phyloP scores from a whole-genome alignment of 2,113 vertebrate species.

The Isichthys henryi region DNA sequence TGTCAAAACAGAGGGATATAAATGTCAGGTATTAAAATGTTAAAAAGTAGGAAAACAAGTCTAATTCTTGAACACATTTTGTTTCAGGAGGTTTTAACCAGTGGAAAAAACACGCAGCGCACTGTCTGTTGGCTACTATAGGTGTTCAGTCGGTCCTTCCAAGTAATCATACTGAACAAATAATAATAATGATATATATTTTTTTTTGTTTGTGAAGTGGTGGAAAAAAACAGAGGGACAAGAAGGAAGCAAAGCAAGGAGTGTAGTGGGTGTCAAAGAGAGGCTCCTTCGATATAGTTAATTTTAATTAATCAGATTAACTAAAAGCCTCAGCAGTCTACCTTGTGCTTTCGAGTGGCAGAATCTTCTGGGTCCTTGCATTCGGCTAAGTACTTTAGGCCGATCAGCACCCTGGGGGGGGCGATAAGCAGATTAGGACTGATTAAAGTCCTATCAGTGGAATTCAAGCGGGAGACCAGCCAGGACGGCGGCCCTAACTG shows the following conservation, averaged over 20 bases:
- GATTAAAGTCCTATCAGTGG: slow-evolving; percentile 72
- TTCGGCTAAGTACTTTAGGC: slow-evolving; percentile 61
- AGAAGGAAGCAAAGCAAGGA: background rate
- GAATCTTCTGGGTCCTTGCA: slow-evolving; percentile 53
- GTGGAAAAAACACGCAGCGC: background rate
- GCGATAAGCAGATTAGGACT: slow-evolving; percentile 70
- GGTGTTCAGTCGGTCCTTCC: background rate
- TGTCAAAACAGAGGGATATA: background rate
- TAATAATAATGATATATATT: background rate
- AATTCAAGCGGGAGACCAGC: slow-evolving; percentile 61
- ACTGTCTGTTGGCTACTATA: background rate
- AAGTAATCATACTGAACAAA: background rate
- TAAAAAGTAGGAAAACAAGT: background rate
- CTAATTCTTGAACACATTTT: background rate
- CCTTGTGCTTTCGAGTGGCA: slow-evolving; percentile 56
- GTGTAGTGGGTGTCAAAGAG: slow-evolving; percentile 7
- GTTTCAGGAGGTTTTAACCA: background rate
- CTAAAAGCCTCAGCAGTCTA: slow-evolving; percentile 44
- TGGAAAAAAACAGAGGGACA: slow-evolving; percentile 1
- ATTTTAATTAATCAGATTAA: slow-evolving; percentile 58
- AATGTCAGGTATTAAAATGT: background rate
- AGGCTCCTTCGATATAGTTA: slow-evolving; percentile 40
- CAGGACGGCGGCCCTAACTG: slow-evolving; percentile 54
- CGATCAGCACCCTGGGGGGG: slow-evolving; percentile 59
- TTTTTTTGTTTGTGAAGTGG: background rate